Conservation (phyloP, 2,888 invertebrate genomes). For the Bellardia bayeri region DNA sequence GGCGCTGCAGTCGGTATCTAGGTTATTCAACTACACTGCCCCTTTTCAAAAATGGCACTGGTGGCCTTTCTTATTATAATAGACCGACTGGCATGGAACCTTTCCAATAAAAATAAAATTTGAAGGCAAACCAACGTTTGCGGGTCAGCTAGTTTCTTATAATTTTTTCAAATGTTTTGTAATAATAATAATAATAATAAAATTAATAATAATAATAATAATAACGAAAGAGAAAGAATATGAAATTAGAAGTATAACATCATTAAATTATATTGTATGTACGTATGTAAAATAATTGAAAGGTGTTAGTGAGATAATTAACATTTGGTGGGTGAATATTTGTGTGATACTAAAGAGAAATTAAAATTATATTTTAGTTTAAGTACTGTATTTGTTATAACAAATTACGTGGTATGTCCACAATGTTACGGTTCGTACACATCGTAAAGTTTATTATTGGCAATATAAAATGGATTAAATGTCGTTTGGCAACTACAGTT, state of each 20-base stretch:
- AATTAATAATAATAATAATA: not conserved
- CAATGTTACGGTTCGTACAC: not conserved
- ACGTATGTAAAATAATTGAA: constrained; percentile 20
- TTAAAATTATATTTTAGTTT: not conserved
- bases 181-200: too few relatives aligned
- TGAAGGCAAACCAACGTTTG: too few relatives aligned
- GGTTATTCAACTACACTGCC: too few relatives aligned
- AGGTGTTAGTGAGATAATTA: constrained; percentile 43
- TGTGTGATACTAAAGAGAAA: constrained; percentile 36
- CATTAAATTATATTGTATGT: constrained; percentile 38
- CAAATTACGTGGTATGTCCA: not conserved
- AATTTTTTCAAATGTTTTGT: too few relatives aligned
- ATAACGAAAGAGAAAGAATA: not conserved
- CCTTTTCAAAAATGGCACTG: too few relatives aligned
- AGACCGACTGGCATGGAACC: too few relatives aligned
- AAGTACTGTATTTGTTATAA: not conserved
- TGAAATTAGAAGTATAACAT: constrained; percentile 1
- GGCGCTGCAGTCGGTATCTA: too few relatives aligned
- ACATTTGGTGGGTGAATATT: constrained; percentile 43
- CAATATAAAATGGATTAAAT: not conserved
- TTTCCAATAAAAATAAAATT: too few relatives aligned
- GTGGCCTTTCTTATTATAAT: too few relatives aligned
- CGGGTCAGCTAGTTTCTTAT: too few relatives aligned
- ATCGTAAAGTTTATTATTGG: constrained; percentile 33
- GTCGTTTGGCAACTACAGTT: too few relatives aligned